A percentile compares a stretch with the other conserved stretches of the same genome.
These are phyloP conservation scores for Ploceus nigricollis DNA, from an alignment of 2,113 vertebrate species.

Conservation along the genomic window DNA sequence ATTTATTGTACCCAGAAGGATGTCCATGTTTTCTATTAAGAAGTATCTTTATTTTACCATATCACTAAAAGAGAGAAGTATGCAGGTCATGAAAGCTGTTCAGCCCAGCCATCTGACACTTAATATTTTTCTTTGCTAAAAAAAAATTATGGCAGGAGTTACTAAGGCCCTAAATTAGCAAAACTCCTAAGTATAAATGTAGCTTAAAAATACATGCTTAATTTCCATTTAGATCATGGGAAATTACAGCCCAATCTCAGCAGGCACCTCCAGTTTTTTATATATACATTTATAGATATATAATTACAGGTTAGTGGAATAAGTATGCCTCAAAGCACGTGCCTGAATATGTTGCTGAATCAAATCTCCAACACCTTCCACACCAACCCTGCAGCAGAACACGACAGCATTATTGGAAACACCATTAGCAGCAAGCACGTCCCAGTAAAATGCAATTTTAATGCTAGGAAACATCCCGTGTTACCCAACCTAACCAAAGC, in stretches of 20 bases:
- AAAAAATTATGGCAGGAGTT: neutral
- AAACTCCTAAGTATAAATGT: neutral
- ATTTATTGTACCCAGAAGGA: slow-evolving; percentile 47
- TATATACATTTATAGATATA: neutral
- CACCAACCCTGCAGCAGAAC: neutral
- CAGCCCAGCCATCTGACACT: neutral
- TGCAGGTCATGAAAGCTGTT: neutral
- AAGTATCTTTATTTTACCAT: slow-evolving; percentile 31
- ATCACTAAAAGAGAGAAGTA: neutral
- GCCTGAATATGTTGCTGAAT: neutral
- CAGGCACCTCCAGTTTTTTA: neutral
- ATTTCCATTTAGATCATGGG: neutral
- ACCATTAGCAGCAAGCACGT: neutral
- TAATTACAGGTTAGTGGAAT: neutral
- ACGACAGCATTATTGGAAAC: neutral
- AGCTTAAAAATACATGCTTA: neutral
- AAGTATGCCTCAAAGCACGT: neutral
- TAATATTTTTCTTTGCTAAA: neutral
- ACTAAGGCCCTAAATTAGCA: neutral
- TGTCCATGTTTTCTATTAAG: slow-evolving; percentile 15
- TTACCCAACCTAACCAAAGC: neutral
- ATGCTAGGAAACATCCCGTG: neutral
- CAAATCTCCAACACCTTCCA: neutral
- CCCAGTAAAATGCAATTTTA: neutral
- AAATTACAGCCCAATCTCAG: slow-evolving; percentile 7